Conservation (phyloP, 1,140 invertebrate species). For the Formica exsecta region DNA sequence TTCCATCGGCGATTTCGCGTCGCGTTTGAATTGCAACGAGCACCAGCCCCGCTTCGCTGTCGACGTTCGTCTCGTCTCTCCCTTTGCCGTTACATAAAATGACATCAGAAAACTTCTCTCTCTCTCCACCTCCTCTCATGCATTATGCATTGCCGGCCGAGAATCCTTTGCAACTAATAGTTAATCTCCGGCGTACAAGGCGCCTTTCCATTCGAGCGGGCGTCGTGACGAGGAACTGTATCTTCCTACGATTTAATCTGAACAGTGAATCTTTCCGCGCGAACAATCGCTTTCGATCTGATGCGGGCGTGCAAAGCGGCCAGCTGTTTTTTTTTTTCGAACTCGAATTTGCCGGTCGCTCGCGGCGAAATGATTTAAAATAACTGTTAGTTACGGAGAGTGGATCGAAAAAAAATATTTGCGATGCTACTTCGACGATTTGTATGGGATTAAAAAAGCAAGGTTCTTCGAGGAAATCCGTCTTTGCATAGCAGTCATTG, state of each 20-base stretch:
- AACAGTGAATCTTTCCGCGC: slow-evolving; percentile 70
- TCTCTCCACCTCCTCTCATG: slow-evolving; percentile 49
- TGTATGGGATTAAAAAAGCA: neutral
- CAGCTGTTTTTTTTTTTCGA: slow-evolving; percentile 24
- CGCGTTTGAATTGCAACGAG: slow-evolving; percentile 20
- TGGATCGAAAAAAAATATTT: slow-evolving; percentile 23
- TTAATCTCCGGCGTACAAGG: slow-evolving; percentile 59
- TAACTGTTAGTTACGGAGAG: slow-evolving; percentile 53
- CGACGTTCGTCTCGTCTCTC: slow-evolving; percentile 18
- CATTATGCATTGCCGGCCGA: slow-evolving; percentile 57
- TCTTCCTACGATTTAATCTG: slow-evolving; percentile 73
- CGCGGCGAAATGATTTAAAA: slow-evolving; percentile 62
- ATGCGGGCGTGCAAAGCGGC: slow-evolving; percentile 69
- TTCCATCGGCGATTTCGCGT: neutral
- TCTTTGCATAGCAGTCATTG: neutral
- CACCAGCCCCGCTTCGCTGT: slow-evolving; percentile 12
- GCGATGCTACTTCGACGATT: slow-evolving; percentile 21
- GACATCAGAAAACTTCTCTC: slow-evolving; percentile 38
- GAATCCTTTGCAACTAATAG: slow-evolving; percentile 66
- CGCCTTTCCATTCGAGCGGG: slow-evolving; percentile 65
- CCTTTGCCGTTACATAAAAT: slow-evolving; percentile 49
- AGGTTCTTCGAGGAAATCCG: slow-evolving; percentile 3
- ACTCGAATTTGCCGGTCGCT: slow-evolving; percentile 51
- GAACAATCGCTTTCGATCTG: slow-evolving; percentile 72
- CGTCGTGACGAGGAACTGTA: slow-evolving; percentile 74